Conservation (phyloP, 2,888 invertebrate species). For the Calliphora vomitoria region DNA sequence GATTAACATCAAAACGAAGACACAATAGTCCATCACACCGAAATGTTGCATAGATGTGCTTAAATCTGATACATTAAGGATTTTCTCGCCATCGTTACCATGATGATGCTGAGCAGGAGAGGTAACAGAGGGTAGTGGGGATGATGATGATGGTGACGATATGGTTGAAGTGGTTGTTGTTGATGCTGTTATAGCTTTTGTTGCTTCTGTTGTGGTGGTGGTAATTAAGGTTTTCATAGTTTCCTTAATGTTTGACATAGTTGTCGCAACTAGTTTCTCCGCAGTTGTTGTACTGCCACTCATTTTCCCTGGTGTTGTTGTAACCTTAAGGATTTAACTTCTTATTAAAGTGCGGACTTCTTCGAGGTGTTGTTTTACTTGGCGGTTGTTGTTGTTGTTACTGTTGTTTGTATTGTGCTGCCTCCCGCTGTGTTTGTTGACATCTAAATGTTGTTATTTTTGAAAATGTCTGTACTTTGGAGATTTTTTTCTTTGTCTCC, state of each 20-base stretch:
- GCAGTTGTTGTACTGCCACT: constrained; percentile 63
- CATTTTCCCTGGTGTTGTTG: constrained; percentile 48
- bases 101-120: background rate
- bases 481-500: constrained; percentile 8
- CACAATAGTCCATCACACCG: constrained; percentile 90
- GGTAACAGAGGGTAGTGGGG: constrained; percentile 9
- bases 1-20: constrained; percentile 91
- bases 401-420: background rate
- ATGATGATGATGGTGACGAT: constrained; percentile 11
- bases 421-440: constrained; percentile 29
- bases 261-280: constrained; percentile 70
- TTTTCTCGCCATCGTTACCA: constrained; percentile 40
- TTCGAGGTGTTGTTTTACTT: background rate
- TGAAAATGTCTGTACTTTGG: background rate
- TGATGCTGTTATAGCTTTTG: constrained; percentile 3
- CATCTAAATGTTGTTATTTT: background rate
- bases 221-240: constrained; percentile 59
- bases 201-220: constrained; percentile 45
- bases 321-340: background rate
- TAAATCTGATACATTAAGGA: constrained; percentile 82
- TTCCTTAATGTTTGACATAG: constrained; percentile 68
- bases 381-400: background rate
- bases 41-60: constrained; percentile 87
- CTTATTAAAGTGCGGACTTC: background rate
- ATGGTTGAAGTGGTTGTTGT: constrained; percentile 7